phyloP scores from a whole-genome alignment of 2,797 vertebrate genomes.

The Atherinosoma microstoma region DNA sequence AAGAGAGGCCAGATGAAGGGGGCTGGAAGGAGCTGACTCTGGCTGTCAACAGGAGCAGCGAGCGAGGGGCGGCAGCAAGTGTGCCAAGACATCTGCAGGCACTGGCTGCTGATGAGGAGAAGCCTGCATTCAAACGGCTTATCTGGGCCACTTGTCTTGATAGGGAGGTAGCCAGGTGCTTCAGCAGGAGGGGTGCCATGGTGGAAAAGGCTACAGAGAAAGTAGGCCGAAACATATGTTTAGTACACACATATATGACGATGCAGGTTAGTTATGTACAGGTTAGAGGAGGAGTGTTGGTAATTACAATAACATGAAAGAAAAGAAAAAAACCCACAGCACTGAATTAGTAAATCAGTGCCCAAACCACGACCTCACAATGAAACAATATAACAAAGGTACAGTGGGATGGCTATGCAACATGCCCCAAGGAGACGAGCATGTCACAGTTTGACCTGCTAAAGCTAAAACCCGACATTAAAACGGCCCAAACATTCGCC shows the following conservation, averaged over 20 bases:
- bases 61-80: slow-evolving; percentile 33
- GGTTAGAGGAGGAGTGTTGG: too few species aligned
- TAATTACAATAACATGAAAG: too few species aligned
- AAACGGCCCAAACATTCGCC: neutral
- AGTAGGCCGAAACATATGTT: neutral
- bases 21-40: slow-evolving; percentile 16
- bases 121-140: slow-evolving; percentile 24
- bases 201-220: slow-evolving; percentile 53
- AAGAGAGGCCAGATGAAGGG: neutral
- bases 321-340: too few species aligned
- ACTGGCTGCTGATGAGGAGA: slow-evolving; percentile 49
- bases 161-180: slow-evolving; percentile 65
- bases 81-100: slow-evolving; percentile 61
- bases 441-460: slow-evolving; percentile 23
- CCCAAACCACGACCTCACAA: too few species aligned
- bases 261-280: neutral
- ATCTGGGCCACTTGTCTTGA: slow-evolving; percentile 66
- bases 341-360: too few species aligned
- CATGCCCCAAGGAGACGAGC: slow-evolving; percentile 34
- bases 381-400: too few species aligned
- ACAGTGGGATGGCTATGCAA: neutral
- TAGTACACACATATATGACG: neutral
- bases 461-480: neutral
- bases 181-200: slow-evolving; percentile 82
- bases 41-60: slow-evolving; percentile 22